Evolutionary conservation across 2,797 vertebrate genomes (phyloP).

Genomic region (Orientallactaga sibirica): DNA sequence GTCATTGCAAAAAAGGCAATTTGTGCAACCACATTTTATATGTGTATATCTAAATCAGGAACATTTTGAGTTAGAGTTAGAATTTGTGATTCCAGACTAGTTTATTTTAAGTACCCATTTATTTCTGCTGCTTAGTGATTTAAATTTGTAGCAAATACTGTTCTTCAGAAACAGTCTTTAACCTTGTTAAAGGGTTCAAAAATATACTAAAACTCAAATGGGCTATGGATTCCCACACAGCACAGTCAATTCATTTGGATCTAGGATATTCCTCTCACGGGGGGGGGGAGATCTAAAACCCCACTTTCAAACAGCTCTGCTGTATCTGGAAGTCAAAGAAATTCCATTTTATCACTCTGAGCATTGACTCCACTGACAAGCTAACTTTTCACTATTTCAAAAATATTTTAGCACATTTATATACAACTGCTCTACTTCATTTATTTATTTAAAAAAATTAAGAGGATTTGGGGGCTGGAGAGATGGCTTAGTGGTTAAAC

Average conservation of each 20-base stretch:
- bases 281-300: conserved; percentile 11
- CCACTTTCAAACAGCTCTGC: conserved; percentile 22
- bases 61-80: conserved; percentile 19
- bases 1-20: conserved; percentile 49
- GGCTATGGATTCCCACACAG: conserved; percentile 24
- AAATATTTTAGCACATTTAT: not conserved
- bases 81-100: conserved; percentile 40
- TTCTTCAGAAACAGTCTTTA: conserved; percentile 58
- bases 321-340: not conserved
- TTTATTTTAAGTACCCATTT: conserved; percentile 57
- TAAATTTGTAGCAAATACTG: conserved; percentile 58
- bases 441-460: too few species aligned
- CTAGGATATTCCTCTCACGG: not conserved
- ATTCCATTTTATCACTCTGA: not conserved
- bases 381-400: not conserved
- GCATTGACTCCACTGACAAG: conserved; percentile 15
- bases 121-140: conserved; percentile 60
- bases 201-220: conserved; percentile 49
- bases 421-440: too few species aligned
- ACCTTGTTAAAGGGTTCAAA: conserved; percentile 28
- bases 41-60: conserved; percentile 50
- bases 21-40: conserved; percentile 36
- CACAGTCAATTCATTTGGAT: conserved; percentile 7
- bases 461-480: too few species aligned
- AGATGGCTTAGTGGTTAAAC: too few species aligned